Evolutionary conservation across 2,797 vertebrate genomes (phyloP).

Genomic region (Phaenicophaeus curvirostris): DNA sequence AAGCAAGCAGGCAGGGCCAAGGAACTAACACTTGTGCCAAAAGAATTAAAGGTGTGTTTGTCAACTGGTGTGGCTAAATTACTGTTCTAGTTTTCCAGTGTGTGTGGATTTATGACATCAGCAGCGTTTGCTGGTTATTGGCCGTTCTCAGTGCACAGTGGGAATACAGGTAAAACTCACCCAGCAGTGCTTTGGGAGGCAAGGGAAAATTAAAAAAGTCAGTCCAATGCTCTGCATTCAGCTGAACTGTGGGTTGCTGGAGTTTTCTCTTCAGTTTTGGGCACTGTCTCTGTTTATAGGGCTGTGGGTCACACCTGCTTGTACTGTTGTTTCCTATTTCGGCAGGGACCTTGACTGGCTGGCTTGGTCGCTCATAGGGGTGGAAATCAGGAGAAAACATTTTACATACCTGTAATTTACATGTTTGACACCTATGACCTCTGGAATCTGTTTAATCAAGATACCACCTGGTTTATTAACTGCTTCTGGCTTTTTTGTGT

Average conservation of each 20-base stretch:
- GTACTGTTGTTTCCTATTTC: background rate
- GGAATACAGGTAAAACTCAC: background rate
- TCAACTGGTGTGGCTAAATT: background rate
- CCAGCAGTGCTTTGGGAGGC: background rate
- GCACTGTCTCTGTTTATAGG: rapidly evolving
- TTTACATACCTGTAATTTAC: background rate
- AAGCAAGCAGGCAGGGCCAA: background rate
- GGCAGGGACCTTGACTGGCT: background rate
- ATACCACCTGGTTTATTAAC: background rate
- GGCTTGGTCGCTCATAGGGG: background rate
- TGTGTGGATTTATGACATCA: background rate
- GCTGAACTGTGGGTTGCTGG: rapidly evolving
- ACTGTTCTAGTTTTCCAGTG: background rate
- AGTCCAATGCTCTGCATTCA: rapidly evolving
- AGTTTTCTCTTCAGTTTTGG: background rate
- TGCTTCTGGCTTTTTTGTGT: background rate
- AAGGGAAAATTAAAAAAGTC: background rate
- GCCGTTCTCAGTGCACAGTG: rapidly evolving
- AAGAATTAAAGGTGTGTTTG: background rate
- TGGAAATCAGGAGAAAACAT: background rate
- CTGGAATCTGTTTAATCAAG: background rate
- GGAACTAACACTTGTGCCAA: background rate
- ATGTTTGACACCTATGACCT: background rate
- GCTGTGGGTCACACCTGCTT: background rate
- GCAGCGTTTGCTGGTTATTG: background rate